Evolutionary conservation across 2,797 vertebrate species (phyloP).

Genomic region (Fratercula arctica): DNA sequence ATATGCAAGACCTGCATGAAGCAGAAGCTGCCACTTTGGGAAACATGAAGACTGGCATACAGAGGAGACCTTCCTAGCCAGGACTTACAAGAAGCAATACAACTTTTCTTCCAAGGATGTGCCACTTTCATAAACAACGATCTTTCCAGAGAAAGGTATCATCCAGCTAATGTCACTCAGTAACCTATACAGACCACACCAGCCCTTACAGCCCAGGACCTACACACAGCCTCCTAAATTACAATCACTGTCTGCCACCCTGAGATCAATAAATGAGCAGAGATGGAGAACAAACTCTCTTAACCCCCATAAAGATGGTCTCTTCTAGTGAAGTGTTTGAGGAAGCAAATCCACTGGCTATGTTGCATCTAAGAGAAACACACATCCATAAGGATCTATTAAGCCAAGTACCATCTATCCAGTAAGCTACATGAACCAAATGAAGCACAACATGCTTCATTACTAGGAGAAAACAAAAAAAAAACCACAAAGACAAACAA

Average conservation of each 20-base stretch:
- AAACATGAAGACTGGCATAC: neutral
- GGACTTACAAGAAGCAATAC: neutral
- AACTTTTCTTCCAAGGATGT: neutral
- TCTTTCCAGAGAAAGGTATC: neutral
- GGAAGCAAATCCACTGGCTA: neutral
- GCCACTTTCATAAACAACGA: no score
- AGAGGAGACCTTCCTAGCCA: neutral
- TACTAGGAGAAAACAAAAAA: neutral
- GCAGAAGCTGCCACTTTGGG: neutral
- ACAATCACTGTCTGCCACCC: accelerated
- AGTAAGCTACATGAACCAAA: neutral
- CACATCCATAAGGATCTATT: neutral
- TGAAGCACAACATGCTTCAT: neutral
- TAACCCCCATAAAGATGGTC: neutral
- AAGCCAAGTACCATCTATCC: neutral
- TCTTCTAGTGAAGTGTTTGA: neutral
- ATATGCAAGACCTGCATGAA: accelerated
- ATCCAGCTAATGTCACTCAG: neutral
- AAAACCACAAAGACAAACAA: neutral
- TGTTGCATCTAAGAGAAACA: accelerated
- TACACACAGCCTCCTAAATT: neutral
- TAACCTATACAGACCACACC: neutral
- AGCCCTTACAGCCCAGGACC: neutral
- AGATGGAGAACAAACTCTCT: neutral
- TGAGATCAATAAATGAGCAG: neutral